Base-by-base conservation (phyloP, 1,140 invertebrate species). In the Carposina sasakii region DNA sequence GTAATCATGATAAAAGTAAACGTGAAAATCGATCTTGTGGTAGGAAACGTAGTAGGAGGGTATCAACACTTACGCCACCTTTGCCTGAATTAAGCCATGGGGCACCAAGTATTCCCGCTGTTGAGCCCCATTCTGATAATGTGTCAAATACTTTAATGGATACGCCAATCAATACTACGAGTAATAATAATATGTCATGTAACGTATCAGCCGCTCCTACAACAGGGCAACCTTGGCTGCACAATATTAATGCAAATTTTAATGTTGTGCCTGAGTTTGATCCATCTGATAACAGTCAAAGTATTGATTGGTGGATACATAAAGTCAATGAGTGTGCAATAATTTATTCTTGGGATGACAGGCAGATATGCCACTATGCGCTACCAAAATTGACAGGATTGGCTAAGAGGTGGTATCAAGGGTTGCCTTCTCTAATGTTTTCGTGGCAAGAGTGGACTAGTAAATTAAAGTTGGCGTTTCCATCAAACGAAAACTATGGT, bases 341-440 rank as follows among this genome's bases (percentile, higher is more conserved):
- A 22, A 43, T 54, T 13, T 58, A 44, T 30, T 28, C 41, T 10
- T 58, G 56, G 51, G 26, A 33, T 13, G 55, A 57, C 10, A 13
- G 45, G 15, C 30, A 34, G n/a, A 48, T 43, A 9, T 26, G 50
- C 15, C 48, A 54, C 19, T 34, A 57, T 40, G 34, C 28, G 3
- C 10, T 46, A 5, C 40, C 44, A 1, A 49, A 44, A 41, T 30
- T 58, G 22, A 28, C 5, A 1, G 56, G 52, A 3, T 34, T 49
- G 2, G 56, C 56, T 0, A 23, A 43, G 9, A 49, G 17, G n/a
- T 58, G 56, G 56, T 58, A 58, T 33, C 34, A 42, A 8, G 47
- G 39, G 2, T 40, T 58, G 17, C 40, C 39, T n/a, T 23, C 20
- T 20, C 17, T 58, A 5, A 30, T 41, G 2, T 45, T 34, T 46